These are phyloP conservation scores for Drosophila repletoides DNA, from an alignment of 1,140 invertebrate genomes.

Conservation along the genomic window DNA sequence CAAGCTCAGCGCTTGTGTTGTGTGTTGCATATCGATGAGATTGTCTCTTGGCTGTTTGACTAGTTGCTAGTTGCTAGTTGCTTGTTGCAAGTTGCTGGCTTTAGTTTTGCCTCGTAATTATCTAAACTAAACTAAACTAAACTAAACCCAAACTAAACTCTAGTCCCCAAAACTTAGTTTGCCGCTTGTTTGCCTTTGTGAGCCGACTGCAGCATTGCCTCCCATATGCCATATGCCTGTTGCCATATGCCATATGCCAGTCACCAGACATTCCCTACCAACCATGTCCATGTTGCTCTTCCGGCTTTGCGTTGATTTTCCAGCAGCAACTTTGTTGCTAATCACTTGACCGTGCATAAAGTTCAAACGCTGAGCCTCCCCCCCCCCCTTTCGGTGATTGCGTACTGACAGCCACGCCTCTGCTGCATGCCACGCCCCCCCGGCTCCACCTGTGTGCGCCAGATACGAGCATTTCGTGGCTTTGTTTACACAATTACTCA, in stretches of 20 bases:
- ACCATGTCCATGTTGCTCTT: conserved; percentile 24
- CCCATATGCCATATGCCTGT: not conserved
- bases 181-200: conserved; percentile 64
- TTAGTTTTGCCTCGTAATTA: conserved; percentile 76
- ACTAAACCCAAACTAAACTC: conserved; percentile 44
- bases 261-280: not conserved
- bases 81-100: conserved; percentile 33
- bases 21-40: conserved; percentile 78
- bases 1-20: conserved; percentile 23
- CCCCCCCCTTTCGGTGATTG: too few relatives aligned
- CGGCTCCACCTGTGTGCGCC: not conserved
- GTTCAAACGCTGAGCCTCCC: conserved; percentile 58
- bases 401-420: conserved; percentile 45
- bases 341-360: conserved; percentile 73
- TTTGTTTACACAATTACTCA: conserved; percentile 76
- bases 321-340: conserved; percentile 73
- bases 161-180: conserved; percentile 60
- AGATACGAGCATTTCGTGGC: conserved; percentile 43
- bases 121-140: conserved; percentile 60
- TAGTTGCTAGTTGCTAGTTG: conserved; percentile 18
- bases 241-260: not conserved
- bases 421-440: not conserved
- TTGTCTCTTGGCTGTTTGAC: not conserved
- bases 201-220: conserved; percentile 13
- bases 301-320: conserved; percentile 66